Conservation (phyloP, 1,140 invertebrate species). For the Drosophila busckii region DNA sequence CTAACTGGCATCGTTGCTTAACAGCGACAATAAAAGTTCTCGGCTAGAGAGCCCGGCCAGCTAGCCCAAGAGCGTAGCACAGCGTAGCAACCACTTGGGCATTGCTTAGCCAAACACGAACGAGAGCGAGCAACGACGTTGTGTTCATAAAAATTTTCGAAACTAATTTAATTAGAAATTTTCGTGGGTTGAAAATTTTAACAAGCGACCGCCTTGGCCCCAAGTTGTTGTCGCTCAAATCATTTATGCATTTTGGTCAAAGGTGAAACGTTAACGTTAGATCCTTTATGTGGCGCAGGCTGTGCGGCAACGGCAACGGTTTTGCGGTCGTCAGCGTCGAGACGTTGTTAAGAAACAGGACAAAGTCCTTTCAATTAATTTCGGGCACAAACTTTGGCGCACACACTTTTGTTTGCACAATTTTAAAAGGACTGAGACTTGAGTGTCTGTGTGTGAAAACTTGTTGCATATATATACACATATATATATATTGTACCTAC, state of each 20-base stretch:
- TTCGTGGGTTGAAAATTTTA: constrained; percentile 6
- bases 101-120: not conserved
- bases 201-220: constrained; percentile 5
- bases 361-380: constrained; percentile 61
- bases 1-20: constrained; percentile 20
- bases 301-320: no score
- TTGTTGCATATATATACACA: constrained; percentile 41
- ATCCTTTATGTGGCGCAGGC: no score
- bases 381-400: constrained; percentile 43
- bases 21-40: constrained; percentile 59
- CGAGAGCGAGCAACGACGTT: not conserved
- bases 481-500: constrained; percentile 48
- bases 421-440: constrained; percentile 50
- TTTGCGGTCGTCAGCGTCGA: constrained; percentile 9
- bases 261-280: constrained; percentile 25
- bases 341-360: constrained; percentile 1
- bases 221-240: constrained; percentile 29
- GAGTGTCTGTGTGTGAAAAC: constrained; percentile 30
- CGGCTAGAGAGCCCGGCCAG: not conserved
- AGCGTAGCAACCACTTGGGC: not conserved
- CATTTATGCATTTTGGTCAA: constrained; percentile 23
- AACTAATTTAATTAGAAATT: constrained; percentile 55
- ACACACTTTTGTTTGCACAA: constrained; percentile 56
- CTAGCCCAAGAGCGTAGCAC: no score
- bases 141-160: constrained; percentile 7